Evolutionary conservation across 2,797 vertebrate genomes (phyloP).

Genomic region (Crax fasciolata): DNA sequence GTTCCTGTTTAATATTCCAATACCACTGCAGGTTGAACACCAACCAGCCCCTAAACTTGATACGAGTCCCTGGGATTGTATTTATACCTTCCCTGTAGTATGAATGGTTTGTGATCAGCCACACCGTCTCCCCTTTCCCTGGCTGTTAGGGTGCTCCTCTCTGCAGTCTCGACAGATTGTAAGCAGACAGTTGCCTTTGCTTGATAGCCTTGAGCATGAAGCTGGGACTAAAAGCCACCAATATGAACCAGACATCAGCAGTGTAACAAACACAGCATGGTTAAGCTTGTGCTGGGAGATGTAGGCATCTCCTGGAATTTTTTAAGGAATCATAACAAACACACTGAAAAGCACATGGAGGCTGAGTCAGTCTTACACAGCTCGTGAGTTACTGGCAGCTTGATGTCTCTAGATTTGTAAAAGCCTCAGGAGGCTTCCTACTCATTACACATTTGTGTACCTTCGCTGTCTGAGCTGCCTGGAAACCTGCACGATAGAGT

Average conservation of each 20-base stretch:
- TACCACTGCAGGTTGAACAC: neutral
- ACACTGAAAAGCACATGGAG: constrained; percentile 36
- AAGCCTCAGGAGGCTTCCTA: constrained; percentile 49
- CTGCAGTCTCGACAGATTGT: neutral
- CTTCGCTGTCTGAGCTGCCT: neutral
- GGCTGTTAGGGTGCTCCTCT: neutral
- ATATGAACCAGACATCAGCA: neutral
- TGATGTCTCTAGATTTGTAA: constrained; percentile 48
- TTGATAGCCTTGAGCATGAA: neutral
- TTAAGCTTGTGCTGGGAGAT: neutral
- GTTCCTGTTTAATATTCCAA: constrained; percentile 8
- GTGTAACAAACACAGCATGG: neutral
- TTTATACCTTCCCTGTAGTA: neutral
- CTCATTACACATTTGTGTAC: constrained; percentile 56
- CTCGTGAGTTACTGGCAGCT: constrained; percentile 57
- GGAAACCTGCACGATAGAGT: neutral
- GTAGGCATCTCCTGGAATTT: constrained; percentile 7
- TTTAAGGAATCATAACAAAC: constrained; percentile 26
- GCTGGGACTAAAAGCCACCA: neutral
- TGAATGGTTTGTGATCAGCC: neutral
- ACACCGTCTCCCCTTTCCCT: neutral
- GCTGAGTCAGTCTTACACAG: constrained; percentile 61
- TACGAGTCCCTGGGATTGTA: neutral
- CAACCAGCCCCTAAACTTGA: neutral
- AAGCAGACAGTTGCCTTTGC: neutral